Base-by-base conservation (phyloP, 2,797 vertebrate genomes). In the Spondyliosoma cantharus region DNA sequence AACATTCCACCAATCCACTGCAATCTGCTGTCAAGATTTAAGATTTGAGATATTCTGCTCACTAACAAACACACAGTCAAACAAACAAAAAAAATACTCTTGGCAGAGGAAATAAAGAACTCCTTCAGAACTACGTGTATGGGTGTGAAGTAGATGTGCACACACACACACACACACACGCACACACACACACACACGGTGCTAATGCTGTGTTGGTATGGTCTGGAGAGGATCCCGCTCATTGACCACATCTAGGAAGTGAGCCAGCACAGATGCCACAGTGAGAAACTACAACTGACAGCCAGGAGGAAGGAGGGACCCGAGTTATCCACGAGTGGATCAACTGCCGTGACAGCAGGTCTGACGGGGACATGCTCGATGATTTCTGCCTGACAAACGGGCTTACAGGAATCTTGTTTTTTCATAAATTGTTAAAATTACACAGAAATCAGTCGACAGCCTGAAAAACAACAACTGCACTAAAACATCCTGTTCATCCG, bases 181-280 rank as follows among this genome's bases (percentile, higher is more conserved):
- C 72, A 66, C 12, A 43, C 60, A 70, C 22, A 24, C 19, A 48
- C 46, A 19, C 46, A 48, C 62, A 58, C 20, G 46, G 78, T 72
- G 69, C n/a, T 76, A 80, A 69, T 69, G 12, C 46, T 57, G 82
- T 53, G 71, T 54, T 60, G 71, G 52, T 76, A 49, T 56, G 80
- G 69, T 80, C 75, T 63, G 75, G 57, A 81, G 71, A 63, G 61
- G 77, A 75, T 77, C 73, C 71, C 20, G 70, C 75, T 88, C 80
- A 86, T 81, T 84, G 86, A 88, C 78, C 76, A 83, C 81, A 78
- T 83, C 80, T n/a, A 89, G 90, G 90, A 92, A 73, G 68, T 9
- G 78, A 87, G 90, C 84, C 90, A 89, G 83, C 89, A 78, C 90
- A 91, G 87, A 91, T 85, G 90, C 82, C 82, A 78, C 77, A 71